Conservation (phyloP, 1,140 invertebrate species). For the Papilio xuthus region DNA sequence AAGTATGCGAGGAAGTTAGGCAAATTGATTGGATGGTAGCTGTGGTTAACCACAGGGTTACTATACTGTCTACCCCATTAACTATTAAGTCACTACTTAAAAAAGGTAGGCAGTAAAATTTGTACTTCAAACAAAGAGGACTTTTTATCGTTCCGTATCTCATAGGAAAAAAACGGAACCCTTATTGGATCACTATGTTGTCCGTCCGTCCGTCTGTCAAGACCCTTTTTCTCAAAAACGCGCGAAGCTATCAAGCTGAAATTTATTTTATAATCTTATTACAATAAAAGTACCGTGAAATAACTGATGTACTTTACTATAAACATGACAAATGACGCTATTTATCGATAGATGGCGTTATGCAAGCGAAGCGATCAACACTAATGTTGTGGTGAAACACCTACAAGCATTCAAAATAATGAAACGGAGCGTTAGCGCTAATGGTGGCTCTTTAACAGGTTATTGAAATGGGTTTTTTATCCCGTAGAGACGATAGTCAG, state of each 20-base stretch:
- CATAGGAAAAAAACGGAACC: no score
- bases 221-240: no score
- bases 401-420: conserved; percentile 43
- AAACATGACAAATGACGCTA: conserved; percentile 36
- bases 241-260: no score
- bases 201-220: no score
- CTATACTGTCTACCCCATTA: no score
- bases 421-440: conserved; percentile 43
- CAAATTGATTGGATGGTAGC: neutral
- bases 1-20: no score
- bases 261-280: neutral
- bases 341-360: conserved; percentile 43
- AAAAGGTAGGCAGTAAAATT: neutral
- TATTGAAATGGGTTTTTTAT: conserved; percentile 43
- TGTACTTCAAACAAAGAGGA: neutral
- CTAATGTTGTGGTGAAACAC: conserved; percentile 40
- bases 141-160: no score
- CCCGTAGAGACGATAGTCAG: conserved; percentile 9
- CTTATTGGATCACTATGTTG: no score
- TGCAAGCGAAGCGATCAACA: conserved; percentile 38
- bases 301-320: neutral
- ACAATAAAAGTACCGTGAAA: conserved; percentile 13
- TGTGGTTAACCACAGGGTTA: no score
- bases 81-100: neutral
- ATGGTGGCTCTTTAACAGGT: conserved; percentile 45